Conservation (phyloP, 2,113 vertebrate species). For the Rhynchomys soricoides region DNA sequence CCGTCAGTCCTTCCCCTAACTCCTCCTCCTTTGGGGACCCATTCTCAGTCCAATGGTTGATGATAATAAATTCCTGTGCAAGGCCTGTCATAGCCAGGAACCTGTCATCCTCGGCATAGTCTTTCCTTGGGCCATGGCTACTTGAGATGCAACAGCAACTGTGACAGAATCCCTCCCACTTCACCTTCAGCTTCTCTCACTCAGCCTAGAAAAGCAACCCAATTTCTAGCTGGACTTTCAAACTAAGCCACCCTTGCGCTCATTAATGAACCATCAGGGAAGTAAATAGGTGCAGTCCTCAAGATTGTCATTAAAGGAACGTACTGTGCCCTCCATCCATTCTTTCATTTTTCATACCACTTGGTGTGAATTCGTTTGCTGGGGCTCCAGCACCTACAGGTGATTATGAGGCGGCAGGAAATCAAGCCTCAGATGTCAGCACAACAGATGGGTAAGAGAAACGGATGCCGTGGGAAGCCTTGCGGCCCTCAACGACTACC, state of each 20-base stretch:
- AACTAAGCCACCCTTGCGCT: neutral
- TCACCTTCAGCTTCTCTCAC: neutral
- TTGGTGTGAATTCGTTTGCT: neutral
- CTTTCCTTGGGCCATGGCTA: slow-evolving; percentile 9
- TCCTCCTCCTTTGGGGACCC: no score
- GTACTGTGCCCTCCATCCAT: neutral
- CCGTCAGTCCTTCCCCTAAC: no score
- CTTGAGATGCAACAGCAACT: neutral
- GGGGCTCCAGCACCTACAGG: neutral
- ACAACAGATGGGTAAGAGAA: neutral
- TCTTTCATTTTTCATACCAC: neutral
- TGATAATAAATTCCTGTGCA: neutral
- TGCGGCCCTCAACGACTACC: neutral
- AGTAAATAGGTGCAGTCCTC: neutral
- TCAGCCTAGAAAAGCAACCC: neutral
- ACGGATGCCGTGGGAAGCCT: neutral
- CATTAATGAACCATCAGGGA: neutral
- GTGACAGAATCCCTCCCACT: neutral
- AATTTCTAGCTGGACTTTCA: neutral
- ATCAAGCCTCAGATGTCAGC: neutral
- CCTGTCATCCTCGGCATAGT: neutral
- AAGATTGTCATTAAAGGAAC: neutral
- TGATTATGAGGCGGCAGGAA: neutral
- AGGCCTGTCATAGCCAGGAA: neutral
- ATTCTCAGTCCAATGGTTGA: no score